Conservation (phyloP, 1,140 invertebrate species). For the Drosophila busckii region DNA sequence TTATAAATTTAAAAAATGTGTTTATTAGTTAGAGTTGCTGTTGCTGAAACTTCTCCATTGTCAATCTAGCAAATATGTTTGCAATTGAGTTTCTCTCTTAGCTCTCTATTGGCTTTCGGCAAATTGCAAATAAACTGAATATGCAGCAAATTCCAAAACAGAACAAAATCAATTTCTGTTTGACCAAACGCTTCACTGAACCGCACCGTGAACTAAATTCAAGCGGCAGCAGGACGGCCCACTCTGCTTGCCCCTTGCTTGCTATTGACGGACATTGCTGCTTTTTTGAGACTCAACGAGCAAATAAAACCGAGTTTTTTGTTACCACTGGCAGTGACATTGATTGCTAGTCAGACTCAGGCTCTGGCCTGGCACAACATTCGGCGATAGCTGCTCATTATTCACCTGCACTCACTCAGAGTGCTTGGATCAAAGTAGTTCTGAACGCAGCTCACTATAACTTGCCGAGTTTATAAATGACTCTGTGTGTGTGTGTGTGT, state of each 20-base stretch:
- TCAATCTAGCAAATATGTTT: constrained; percentile 7
- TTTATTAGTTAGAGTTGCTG: no score
- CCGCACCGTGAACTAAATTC: constrained; percentile 50
- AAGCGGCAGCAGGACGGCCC: constrained; percentile 16
- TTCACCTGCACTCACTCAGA: constrained; percentile 51
- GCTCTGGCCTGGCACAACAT: constrained; percentile 36
- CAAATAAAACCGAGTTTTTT: constrained; percentile 53
- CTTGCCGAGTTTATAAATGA: neutral
- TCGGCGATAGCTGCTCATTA: constrained; percentile 58
- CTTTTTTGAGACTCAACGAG: constrained; percentile 52
- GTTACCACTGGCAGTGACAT: constrained; percentile 56
- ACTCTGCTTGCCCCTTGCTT: neutral
- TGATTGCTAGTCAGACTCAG: constrained; percentile 61
- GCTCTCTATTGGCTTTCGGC: constrained; percentile 10
- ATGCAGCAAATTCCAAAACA: constrained; percentile 39
- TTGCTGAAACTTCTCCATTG: no score
- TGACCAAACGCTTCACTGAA: constrained; percentile 63
- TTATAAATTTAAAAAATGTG: no score
- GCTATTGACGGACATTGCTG: neutral
- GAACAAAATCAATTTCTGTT: constrained; percentile 68
- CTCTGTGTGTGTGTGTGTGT: constrained; percentile 6
- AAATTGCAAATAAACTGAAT: constrained; percentile 19
- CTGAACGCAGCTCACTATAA: constrained; percentile 4
- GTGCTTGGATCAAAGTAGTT: neutral
- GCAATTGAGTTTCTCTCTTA: no score